A percentile compares a stretch with the other conserved stretches of the same genome.
Evolutionary conservation across 1,140 invertebrate genomes (phyloP).

Genomic region (Anastrepha ludens): DNA sequence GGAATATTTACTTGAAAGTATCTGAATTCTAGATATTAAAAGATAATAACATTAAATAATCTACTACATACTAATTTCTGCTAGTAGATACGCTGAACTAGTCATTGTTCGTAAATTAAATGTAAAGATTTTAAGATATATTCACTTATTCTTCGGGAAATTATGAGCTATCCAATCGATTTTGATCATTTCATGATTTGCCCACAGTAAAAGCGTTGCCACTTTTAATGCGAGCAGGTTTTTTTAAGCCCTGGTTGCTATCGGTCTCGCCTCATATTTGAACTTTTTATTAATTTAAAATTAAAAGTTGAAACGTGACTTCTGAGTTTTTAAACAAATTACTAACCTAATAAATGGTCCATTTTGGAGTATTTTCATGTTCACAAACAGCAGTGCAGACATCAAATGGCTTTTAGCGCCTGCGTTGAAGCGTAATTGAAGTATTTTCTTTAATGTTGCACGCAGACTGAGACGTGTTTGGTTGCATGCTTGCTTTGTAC

Average conservation of each 20-base stretch:
- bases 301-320: constrained; percentile 6
- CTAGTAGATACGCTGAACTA: too few relatives aligned
- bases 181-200: too few relatives aligned
- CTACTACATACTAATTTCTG: too few relatives aligned
- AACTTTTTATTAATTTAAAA: not conserved
- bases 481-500: not conserved
- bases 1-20: not conserved
- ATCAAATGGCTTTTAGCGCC: not conserved
- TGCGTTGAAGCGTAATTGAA: constrained; percentile 12
- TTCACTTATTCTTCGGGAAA: too few relatives aligned
- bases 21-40: too few relatives aligned
- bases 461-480: not conserved
- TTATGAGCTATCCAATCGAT: too few relatives aligned
- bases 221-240: not conserved
- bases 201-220: too few relatives aligned
- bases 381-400: not conserved
- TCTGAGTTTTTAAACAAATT: not conserved
- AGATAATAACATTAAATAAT: too few relatives aligned
- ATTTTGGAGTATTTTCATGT: not conserved
- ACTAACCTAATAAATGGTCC: not conserved
- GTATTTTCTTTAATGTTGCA: not conserved
- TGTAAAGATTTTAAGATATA: too few relatives aligned
- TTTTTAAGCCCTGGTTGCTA: not conserved
- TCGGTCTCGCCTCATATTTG: not conserved
- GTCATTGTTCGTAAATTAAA: too few relatives aligned